A percentile compares a stretch with the other conserved stretches of the same genome.
phyloP scores from a whole-genome alignment of 2,888 invertebrate genomes.

The Cerastis leucographa region DNA sequence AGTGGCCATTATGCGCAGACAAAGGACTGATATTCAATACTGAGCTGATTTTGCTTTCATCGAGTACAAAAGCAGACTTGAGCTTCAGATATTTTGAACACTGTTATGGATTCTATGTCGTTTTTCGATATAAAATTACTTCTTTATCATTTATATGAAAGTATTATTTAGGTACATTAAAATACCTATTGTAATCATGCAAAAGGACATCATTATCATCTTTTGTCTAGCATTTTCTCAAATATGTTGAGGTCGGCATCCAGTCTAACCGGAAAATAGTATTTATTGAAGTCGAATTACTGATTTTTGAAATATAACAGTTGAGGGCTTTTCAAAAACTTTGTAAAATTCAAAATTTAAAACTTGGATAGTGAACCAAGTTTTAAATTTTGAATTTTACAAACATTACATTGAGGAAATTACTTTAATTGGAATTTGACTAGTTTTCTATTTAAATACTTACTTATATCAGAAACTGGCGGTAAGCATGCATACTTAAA shows the following conservation, averaged over 20 bases:
- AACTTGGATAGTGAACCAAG: no score
- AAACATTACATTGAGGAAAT: neutral
- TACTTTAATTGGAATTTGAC: neutral
- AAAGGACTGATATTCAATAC: slow-evolving; percentile 63
- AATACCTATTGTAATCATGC: neutral
- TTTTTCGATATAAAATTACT: neutral
- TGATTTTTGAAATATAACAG: neutral
- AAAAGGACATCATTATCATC: neutral
- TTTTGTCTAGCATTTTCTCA: no score
- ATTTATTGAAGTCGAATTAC: neutral
- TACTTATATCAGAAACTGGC: neutral
- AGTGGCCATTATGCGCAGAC: slow-evolving; percentile 66
- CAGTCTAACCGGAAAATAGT: neutral
- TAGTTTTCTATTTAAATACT: neutral
- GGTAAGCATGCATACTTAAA: no score
- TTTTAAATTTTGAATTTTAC: neutral
- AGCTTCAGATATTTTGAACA: neutral
- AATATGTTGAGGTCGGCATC: neutral
- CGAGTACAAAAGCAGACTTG: slow-evolving; percentile 24
- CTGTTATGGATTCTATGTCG: neutral
- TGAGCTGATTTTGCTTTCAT: slow-evolving; percentile 46
- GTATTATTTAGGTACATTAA: neutral
- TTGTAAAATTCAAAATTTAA: no score
- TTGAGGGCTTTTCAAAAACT: neutral
- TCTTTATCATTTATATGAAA: neutral